Evolutionary conservation across 2,113 vertebrate genomes (phyloP), one percentile per base, ranked within the genome.

Genomic region (Scolopax mira): DNA sequence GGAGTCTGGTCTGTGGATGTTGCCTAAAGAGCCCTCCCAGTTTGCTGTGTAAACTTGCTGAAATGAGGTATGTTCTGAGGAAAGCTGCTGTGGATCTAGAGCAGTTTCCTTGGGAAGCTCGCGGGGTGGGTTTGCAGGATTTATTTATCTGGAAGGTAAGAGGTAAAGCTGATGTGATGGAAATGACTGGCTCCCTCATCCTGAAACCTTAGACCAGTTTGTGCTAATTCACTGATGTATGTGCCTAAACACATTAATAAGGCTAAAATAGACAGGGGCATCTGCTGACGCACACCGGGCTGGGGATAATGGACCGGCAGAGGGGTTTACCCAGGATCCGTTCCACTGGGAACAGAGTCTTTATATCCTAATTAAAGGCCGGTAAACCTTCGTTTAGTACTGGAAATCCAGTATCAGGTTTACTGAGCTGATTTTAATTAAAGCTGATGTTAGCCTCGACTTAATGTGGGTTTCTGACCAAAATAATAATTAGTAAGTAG

Each of bases 181-280:
- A 97, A 98, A 94, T 97, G 96, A 96, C 95, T 96, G 96, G 44
- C 91, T 94, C 92, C 35, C 49, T 94, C 60, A 35, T 75, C 72
- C 62, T 93, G 96, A 98, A 98, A 97, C 97, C 96, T 88, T 96
- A 97, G 94, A 89, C 58, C 16, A 62, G 80, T 98, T 97, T 97
- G 97, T 67, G 88, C 93, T 98, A 97, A 97, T 96, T 97, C 88
- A 85, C 96, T 98, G 97, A 97, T 98, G 97, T 98, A 98, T 97
- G 97, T 97, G 97, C 97, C 97, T 98, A 98, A 98, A 98, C 97
- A 97, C 97, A 98, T 98, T 98, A 98, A 98, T 98, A 98, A 95
- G 96, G 97, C 94, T 98, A 98, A 98, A 98, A 97, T 96, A 97
- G 95, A 96, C 97, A 98, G 97, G 97, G 97, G 96, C 97, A 96